Evolutionary conservation across 64 coral and sea anemone species (phyloP).

Genomic region (Pachyseris speciosa): DNA sequence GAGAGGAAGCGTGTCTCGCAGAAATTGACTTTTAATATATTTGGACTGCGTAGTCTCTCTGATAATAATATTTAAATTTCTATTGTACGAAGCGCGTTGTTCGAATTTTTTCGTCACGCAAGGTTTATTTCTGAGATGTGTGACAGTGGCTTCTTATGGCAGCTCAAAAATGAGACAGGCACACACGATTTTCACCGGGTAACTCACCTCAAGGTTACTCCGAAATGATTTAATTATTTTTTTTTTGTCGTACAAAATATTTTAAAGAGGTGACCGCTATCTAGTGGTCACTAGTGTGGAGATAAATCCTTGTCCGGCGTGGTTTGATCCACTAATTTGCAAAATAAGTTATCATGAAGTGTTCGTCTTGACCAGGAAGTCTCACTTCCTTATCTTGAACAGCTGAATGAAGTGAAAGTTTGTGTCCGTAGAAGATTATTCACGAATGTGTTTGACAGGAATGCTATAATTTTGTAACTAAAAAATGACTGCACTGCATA

Average conservation of each 20-base stretch:
- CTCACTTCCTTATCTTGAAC: background rate
- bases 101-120: background rate
- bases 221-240: background rate
- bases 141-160: background rate
- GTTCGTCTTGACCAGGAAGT: background rate
- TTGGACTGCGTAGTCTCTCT: background rate
- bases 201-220: background rate
- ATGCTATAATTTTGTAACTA: no score
- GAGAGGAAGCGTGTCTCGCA: background rate
- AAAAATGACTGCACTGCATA: no score
- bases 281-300: background rate
- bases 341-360: background rate
- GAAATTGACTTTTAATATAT: slow-evolving; percentile 51
- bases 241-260: background rate
- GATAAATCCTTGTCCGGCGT: background rate
- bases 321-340: background rate
- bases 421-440: background rate
- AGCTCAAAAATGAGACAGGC: background rate
- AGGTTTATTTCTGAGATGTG: background rate
- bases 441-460: background rate
- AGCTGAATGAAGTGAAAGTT: background rate
- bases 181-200: background rate
- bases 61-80: slow-evolving; percentile 16
- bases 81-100: background rate
- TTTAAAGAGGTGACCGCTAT: background rate